phyloP scores from a whole-genome alignment of 2,113 vertebrate species.

The Conger conger region DNA sequence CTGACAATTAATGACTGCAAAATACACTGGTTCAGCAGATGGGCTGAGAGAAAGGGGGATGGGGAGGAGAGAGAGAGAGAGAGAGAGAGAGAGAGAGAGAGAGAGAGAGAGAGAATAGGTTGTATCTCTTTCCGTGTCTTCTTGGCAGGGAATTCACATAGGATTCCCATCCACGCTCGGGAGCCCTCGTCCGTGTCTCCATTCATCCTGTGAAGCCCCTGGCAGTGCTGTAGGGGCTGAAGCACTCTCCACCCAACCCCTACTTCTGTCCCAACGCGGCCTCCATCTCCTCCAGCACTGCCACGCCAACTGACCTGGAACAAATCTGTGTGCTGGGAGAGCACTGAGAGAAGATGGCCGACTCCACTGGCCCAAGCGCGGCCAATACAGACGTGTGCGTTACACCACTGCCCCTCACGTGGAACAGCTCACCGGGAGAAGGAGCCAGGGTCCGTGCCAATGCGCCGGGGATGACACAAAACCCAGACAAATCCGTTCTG shows the following conservation, averaged over 20 bases:
- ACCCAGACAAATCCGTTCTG: neutral
- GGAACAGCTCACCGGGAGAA: neutral
- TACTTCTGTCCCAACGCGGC: too few relatives aligned
- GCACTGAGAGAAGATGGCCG: constrained; percentile 17
- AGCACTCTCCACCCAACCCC: too few relatives aligned
- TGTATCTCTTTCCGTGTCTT: neutral
- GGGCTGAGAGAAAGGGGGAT: neutral
- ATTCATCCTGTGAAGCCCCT: neutral
- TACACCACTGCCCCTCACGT: too few relatives aligned
- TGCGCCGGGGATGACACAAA: neutral
- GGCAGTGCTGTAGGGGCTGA: neutral
- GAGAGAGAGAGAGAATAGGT: neutral
- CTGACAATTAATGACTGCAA: neutral
- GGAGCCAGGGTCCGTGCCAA: neutral
- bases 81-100: too few relatives aligned
- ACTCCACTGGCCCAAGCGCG: neutral
- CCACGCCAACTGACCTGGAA: constrained; percentile 58
- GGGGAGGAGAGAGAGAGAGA: too few relatives aligned
- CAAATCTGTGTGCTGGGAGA: constrained; percentile 43
- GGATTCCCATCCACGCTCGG: neutral
- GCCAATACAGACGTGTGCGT: too few relatives aligned
- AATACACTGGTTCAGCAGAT: neutral
- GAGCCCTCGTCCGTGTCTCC: neutral
- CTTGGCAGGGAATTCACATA: neutral
- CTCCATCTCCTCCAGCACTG: too few relatives aligned